These are phyloP conservation scores for Marronus borbonicus DNA, from an alignment of 2,888 invertebrate genomes.

Conservation along the genomic window DNA sequence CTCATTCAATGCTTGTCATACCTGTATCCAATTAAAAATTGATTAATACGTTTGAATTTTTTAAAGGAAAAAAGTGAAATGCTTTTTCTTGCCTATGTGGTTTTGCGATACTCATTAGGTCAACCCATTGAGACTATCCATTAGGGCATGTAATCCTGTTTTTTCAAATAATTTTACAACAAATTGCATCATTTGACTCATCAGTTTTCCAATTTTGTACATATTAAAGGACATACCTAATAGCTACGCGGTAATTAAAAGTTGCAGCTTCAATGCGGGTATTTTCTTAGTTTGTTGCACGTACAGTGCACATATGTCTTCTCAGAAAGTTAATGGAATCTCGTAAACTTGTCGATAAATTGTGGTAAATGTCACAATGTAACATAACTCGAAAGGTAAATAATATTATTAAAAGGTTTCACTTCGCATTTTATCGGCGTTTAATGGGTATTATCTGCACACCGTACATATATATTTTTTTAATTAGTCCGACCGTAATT, in stretches of 20 bases:
- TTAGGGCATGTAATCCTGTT: too few species aligned
- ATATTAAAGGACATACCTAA: too few species aligned
- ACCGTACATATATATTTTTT: neutral
- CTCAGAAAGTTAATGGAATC: conserved; percentile 52
- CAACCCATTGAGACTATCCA: too few species aligned
- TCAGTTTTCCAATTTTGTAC: neutral
- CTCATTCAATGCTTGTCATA: too few species aligned
- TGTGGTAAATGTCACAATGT: conserved; percentile 55
- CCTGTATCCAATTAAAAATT: too few species aligned
- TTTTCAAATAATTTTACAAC: too few species aligned
- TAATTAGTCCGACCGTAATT: conserved; percentile 25
- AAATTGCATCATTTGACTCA: too few species aligned
- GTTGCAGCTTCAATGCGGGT: neutral
- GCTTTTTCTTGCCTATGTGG: too few species aligned
- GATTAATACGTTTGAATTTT: too few species aligned
- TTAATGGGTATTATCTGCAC: neutral
- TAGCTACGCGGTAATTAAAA: neutral
- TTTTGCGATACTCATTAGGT: too few species aligned
- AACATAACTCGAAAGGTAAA: conserved; percentile 53
- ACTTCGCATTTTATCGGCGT: conserved; percentile 19
- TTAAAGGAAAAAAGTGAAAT: too few species aligned
- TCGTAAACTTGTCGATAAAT: conserved; percentile 52
- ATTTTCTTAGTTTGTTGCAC: neutral
- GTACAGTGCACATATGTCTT: neutral
- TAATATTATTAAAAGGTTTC: conserved; percentile 42